Conservation (phyloP, 2,797 vertebrate species). For the Monodelphis domestica region DNA sequence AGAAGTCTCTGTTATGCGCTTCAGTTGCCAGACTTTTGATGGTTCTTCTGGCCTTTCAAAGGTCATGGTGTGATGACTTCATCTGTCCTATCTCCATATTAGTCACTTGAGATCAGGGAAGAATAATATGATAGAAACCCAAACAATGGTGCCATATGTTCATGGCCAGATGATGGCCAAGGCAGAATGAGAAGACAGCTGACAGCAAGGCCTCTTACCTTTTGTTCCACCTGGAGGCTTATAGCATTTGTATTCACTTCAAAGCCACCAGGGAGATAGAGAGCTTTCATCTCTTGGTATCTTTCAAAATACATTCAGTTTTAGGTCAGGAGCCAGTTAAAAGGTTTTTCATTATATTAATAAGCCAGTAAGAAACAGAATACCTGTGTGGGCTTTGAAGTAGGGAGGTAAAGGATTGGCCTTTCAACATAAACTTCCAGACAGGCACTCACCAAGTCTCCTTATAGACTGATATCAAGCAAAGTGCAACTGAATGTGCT, state of each 20-base stretch:
- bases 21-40: neutral
- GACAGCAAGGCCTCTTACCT: neutral
- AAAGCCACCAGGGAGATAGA: neutral
- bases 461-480: neutral
- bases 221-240: neutral
- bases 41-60: neutral
- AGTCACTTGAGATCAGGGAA: neutral
- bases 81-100: neutral
- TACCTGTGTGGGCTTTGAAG: neutral
- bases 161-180: neutral
- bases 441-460: neutral
- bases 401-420: neutral
- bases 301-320: no score
- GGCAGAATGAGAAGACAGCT: neutral
- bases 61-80: neutral
- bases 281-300: neutral
- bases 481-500: neutral
- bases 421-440: neutral
- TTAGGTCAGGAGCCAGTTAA: neutral
- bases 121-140: neutral
- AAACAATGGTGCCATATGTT: neutral
- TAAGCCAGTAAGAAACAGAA: neutral
- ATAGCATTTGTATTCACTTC: neutral
- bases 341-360: neutral
- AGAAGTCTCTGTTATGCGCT: neutral